Conservation (phyloP, 2,888 invertebrate species). For the Agrilus biguttatus region DNA sequence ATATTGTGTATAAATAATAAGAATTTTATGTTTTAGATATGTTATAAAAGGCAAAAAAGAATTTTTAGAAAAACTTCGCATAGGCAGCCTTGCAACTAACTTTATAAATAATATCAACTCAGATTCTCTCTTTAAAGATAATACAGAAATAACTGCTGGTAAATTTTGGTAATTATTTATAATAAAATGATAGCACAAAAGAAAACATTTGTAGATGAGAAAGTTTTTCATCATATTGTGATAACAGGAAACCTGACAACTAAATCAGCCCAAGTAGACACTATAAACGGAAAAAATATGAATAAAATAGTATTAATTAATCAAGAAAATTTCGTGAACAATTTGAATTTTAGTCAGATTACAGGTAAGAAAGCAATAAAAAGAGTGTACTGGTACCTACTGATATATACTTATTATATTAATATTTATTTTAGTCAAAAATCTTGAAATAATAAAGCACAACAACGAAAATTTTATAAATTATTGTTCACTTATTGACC, state of each 20-base stretch:
- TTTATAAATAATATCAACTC: conserved; percentile 7
- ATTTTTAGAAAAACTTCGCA: conserved; percentile 14
- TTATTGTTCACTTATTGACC: conserved; percentile 13
- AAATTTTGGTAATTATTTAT: neutral
- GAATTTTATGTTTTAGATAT: conserved; percentile 11
- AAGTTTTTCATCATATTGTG: conserved; percentile 14
- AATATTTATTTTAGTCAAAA: neutral
- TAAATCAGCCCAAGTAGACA: conserved; percentile 1
- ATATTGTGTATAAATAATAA: neutral
- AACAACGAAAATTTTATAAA: conserved; percentile 16
- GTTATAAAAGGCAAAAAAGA: conserved; percentile 18
- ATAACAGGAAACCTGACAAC: conserved; percentile 14
- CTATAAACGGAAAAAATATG: conserved; percentile 1
- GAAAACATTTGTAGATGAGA: conserved; percentile 9
- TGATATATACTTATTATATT: neutral
- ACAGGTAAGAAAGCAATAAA: conserved; percentile 3
- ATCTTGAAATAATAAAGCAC: conserved; percentile 11
- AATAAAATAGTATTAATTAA: conserved; percentile 2
- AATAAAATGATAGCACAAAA: neutral
- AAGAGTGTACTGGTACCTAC: neutral
- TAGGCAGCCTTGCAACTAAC: conserved; percentile 10
- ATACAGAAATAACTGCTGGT: conserved; percentile 2
- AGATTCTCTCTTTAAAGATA: conserved; percentile 2
- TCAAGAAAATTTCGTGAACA: conserved; percentile 1
- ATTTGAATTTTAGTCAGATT: conserved; percentile 2